These are phyloP conservation scores for Pristiophorus japonicus DNA, from an alignment of 2,113 vertebrate species.

Conservation along the genomic window DNA sequence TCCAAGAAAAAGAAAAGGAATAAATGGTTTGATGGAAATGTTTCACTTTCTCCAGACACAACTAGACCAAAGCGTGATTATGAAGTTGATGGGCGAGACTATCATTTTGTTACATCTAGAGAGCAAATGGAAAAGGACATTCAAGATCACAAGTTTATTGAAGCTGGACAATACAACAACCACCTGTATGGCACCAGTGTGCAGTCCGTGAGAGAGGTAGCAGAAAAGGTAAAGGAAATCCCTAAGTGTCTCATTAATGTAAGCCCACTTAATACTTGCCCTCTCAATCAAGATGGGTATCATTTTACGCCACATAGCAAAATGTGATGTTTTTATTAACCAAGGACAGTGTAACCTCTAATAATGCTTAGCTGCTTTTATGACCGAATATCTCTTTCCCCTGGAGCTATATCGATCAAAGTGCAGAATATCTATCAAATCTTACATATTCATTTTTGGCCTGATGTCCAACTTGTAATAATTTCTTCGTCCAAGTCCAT, in stretches of 20 bases:
- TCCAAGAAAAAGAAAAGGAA: not conserved
- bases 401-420: not conserved
- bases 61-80: constrained; percentile 95
- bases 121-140: constrained; percentile 99
- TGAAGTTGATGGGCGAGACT: constrained; percentile 89
- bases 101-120: constrained; percentile 88
- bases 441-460: not conserved
- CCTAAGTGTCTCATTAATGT: not conserved
- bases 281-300: not conserved
- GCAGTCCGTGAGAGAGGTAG: constrained; percentile 90
- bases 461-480: not conserved
- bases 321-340: not conserved
- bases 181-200: constrained; percentile 97
- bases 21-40: not conserved
- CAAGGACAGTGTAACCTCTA: not conserved
- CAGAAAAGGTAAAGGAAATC: constrained; percentile 75
- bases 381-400: not conserved
- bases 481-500: not conserved
- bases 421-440: not conserved
- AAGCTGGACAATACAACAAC: constrained; percentile 98
- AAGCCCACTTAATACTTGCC: not conserved
- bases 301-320: not conserved
- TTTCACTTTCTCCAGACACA: constrained; percentile 67
- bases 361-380: not conserved
- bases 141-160: constrained; percentile 95